Evolutionary conservation across 2,888 invertebrate genomes (phyloP).

Genomic region (Orgyia antiqua): DNA sequence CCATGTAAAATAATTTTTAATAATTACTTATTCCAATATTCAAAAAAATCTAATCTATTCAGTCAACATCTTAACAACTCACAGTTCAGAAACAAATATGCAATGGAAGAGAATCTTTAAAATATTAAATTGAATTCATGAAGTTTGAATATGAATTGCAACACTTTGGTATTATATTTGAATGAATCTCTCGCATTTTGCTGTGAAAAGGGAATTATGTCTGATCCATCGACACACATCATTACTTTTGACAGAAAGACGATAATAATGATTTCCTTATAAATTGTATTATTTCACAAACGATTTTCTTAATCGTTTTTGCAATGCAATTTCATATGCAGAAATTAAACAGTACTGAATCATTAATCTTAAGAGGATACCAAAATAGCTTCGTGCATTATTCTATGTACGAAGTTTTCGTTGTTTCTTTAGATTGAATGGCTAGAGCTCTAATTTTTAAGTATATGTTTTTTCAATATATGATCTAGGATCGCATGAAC

Average conservation of each 20-base stretch:
- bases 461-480: no score
- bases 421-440: no score
- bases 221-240: slow-evolving; percentile 46
- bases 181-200: slow-evolving; percentile 35
- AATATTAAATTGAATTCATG: slow-evolving; percentile 26
- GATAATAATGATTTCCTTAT: slow-evolving; percentile 51
- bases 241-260: slow-evolving; percentile 48
- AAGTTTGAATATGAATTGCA: slow-evolving; percentile 26
- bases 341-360: no score
- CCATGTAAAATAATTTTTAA: no score
- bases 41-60: neutral
- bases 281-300: slow-evolving; percentile 47
- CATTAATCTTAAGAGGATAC: no score
- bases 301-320: slow-evolving; percentile 40
- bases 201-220: slow-evolving; percentile 36
- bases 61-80: neutral
- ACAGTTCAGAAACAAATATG: slow-evolving; percentile 10
- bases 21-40: slow-evolving; percentile 1
- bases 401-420: no score
- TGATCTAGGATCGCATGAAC: no score
- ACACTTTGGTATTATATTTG: slow-evolving; percentile 28
- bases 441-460: no score
- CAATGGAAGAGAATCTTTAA: slow-evolving; percentile 10
- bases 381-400: no score
- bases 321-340: no score